Conservation (phyloP, 2,113 vertebrate genomes). For the Thamnaconus septentrionalis region DNA sequence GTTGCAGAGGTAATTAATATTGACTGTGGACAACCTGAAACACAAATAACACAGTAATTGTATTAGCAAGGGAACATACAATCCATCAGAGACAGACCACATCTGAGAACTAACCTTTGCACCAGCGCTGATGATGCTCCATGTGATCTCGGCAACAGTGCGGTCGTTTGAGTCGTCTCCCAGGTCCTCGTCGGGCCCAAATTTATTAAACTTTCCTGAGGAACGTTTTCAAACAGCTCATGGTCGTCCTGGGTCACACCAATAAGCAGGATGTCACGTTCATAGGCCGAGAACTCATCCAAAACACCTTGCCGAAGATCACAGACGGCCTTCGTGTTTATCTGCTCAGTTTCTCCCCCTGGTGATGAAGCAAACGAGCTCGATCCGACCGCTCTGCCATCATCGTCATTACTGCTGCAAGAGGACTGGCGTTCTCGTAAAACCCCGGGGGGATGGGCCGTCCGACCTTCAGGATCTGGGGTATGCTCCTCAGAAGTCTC, state of each 20-base stretch:
- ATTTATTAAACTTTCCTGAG: slow-evolving; percentile 53
- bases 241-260: slow-evolving; percentile 86
- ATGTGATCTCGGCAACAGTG: not conserved
- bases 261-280: slow-evolving; percentile 86
- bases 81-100: not conserved
- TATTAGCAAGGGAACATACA: not conserved
- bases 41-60: slow-evolving; percentile 2
- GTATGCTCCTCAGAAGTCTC: no score
- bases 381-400: not conserved
- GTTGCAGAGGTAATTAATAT: not conserved
- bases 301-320: slow-evolving; percentile 27
- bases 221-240: slow-evolving; percentile 82
- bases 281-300: slow-evolving; percentile 82
- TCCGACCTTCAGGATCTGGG: not conserved
- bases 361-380: not conserved
- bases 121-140: not conserved
- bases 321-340: no score
- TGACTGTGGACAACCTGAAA: slow-evolving; percentile 47
- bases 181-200: slow-evolving; percentile 22
- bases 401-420: slow-evolving; percentile 20
- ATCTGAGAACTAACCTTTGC: slow-evolving; percentile 36
- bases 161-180: not conserved
- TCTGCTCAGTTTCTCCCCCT: not conserved
- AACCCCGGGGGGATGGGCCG: not conserved
- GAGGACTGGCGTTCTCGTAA: slow-evolving; percentile 8